phyloP scores from a whole-genome alignment of 2,888 invertebrate species.

The Melanostoma mellinum region DNA sequence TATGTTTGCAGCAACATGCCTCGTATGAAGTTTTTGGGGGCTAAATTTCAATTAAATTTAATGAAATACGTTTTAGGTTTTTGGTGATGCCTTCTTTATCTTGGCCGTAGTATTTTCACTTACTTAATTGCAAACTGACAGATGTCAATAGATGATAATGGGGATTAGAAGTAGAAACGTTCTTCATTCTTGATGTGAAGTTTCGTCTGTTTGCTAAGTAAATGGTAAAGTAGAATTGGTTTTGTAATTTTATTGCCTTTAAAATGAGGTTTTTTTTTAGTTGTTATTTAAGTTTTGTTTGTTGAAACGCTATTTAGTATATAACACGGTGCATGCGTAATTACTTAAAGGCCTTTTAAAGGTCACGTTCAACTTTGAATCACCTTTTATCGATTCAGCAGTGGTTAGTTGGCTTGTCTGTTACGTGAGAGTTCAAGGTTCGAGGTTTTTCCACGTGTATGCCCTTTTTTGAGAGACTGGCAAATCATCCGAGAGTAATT shows the following conservation, averaged over 20 bases:
- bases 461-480: too few relatives aligned
- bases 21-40: constrained; percentile 48
- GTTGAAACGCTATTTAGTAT: too few relatives aligned
- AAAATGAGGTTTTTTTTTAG: background rate
- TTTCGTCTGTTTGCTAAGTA: constrained; percentile 8
- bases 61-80: constrained; percentile 62
- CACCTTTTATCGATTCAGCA: too few relatives aligned
- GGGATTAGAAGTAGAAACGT: constrained; percentile 45
- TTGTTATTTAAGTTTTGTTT: too few relatives aligned
- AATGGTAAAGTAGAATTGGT: constrained; percentile 15
- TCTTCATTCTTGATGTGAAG: constrained; percentile 14
- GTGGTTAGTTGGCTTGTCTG: too few relatives aligned
- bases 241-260: constrained; percentile 1
- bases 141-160: constrained; percentile 71
- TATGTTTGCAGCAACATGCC: background rate
- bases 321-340: too few relatives aligned
- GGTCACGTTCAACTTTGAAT: too few relatives aligned
- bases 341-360: too few relatives aligned
- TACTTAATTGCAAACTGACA: constrained; percentile 71
- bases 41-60: constrained; percentile 72
- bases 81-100: background rate
- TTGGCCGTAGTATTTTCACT: constrained; percentile 61
- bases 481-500: too few relatives aligned
- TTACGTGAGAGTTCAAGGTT: too few relatives aligned
- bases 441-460: too few relatives aligned